A percentile compares a stretch with the other conserved stretches of the same genome.
These are phyloP conservation scores for Solenodon paradoxus DNA, from an alignment of 2,113 vertebrate species.

Conservation along the genomic window DNA sequence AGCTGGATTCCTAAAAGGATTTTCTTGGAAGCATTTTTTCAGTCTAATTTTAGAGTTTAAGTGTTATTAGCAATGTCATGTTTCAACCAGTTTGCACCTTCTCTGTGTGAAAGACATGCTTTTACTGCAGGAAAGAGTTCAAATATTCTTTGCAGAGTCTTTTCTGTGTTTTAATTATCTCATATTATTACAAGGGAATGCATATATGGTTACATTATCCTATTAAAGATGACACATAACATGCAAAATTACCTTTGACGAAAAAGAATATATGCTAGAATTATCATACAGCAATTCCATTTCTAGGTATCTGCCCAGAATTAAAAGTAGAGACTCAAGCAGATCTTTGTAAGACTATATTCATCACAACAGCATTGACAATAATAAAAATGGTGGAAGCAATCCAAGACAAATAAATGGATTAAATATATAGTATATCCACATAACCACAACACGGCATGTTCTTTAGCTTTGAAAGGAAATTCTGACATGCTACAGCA, in stretches of 20 bases:
- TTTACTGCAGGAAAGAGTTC: not conserved
- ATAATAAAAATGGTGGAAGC: not conserved
- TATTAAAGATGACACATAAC: not conserved
- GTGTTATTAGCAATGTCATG: not conserved
- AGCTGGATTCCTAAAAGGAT: slow-evolving; percentile 18
- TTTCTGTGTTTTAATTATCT: not conserved
- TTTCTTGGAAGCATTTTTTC: not conserved
- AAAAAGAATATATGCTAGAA: not conserved
- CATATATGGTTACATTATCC: not conserved
- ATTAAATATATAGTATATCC: not conserved
- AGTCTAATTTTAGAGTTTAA: slow-evolving; percentile 21
- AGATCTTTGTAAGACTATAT: not conserved
- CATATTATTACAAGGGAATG: not conserved
- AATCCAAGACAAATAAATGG: not conserved
- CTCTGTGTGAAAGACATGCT: not conserved
- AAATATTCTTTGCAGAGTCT: not conserved
- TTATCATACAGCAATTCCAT: not conserved
- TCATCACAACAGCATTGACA: not conserved
- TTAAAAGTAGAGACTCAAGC: not conserved
- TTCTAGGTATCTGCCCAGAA: not conserved
- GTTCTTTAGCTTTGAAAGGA: not conserved
- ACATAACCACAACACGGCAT: no score
- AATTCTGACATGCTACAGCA: not conserved
- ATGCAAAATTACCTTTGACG: not conserved
- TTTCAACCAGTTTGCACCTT: not conserved